These are phyloP conservation scores for Perca schrenkii DNA, from an alignment of 2,113 vertebrate genomes.

Conservation along the genomic window DNA sequence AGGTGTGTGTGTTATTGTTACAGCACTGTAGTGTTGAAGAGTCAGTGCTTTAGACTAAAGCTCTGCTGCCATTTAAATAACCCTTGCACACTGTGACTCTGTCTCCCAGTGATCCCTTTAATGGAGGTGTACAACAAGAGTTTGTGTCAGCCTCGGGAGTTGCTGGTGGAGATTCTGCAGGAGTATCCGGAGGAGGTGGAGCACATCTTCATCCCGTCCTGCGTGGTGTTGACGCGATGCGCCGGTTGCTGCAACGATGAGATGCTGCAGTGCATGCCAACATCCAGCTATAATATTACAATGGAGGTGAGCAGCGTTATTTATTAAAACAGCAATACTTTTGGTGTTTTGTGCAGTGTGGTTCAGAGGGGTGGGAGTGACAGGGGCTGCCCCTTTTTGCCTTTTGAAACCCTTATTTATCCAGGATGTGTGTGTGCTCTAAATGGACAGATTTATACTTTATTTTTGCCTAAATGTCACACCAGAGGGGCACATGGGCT, in stretches of 20 bases:
- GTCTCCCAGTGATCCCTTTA: constrained; percentile 90
- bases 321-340: not conserved
- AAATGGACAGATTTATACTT: not conserved
- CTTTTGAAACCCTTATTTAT: not conserved
- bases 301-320: constrained; percentile 89
- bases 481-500: not conserved
- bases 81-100: constrained; percentile 2
- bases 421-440: not conserved
- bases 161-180: constrained; percentile 96
- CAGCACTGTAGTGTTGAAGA: not conserved
- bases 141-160: constrained; percentile 92
- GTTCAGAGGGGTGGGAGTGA: not conserved
- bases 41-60: not conserved
- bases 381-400: not conserved
- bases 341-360: not conserved
- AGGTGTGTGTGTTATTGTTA: constrained; percentile 37
- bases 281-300: constrained; percentile 90
- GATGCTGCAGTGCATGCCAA: constrained; percentile 92
- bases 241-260: constrained; percentile 97
- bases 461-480: constrained; percentile 23
- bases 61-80: constrained; percentile 51
- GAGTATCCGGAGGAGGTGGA: constrained; percentile 97
- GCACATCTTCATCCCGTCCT: constrained; percentile 97
- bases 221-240: constrained; percentile 94
- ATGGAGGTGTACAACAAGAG: constrained; percentile 95